Conservation (phyloP, 2,888 invertebrate genomes). For the Latheticus oryzae region DNA sequence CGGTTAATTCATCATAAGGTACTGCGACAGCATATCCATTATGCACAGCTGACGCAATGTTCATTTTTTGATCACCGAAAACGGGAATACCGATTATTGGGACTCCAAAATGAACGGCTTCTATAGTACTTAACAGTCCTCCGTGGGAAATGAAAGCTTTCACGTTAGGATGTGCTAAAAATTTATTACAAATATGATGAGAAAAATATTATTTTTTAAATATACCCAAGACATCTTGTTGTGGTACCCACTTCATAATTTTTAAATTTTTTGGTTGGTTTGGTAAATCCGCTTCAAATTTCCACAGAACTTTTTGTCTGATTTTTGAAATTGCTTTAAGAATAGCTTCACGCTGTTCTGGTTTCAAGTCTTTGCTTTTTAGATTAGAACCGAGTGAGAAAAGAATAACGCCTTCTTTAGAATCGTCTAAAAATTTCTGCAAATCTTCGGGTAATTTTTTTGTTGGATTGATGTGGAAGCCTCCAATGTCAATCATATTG, state of each 20-base stretch:
- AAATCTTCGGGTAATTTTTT: conserved; percentile 51
- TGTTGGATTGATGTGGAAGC: conserved; percentile 63
- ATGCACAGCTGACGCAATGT: conserved; percentile 64
- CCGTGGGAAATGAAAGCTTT: conserved; percentile 66
- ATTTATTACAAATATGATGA: too few species aligned
- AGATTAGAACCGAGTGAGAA: conserved; percentile 73
- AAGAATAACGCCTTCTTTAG: conserved; percentile 46
- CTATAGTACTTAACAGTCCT: conserved; percentile 65
- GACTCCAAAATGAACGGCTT: conserved; percentile 65
- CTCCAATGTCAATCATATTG: conserved; percentile 70
- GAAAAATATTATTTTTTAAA: conserved; percentile 10
- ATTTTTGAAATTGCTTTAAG: conserved; percentile 70
- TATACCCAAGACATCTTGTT: conserved; percentile 44
- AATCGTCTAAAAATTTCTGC: conserved; percentile 47
- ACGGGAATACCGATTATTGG: conserved; percentile 68
- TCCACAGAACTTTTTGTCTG: conserved; percentile 68
- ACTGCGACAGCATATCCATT: conserved; percentile 64
- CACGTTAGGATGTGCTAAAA: conserved; percentile 64
- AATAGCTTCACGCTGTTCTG: conserved; percentile 67
- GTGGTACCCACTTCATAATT: conserved; percentile 61
- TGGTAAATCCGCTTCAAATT: conserved; percentile 66
- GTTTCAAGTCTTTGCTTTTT: conserved; percentile 68
- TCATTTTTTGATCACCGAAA: conserved; percentile 67
- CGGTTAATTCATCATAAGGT: conserved; percentile 58
- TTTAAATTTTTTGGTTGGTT: conserved; percentile 63